phyloP scores from a whole-genome alignment of 2,888 invertebrate genomes.

The Pachymerium ferrugineum region DNA sequence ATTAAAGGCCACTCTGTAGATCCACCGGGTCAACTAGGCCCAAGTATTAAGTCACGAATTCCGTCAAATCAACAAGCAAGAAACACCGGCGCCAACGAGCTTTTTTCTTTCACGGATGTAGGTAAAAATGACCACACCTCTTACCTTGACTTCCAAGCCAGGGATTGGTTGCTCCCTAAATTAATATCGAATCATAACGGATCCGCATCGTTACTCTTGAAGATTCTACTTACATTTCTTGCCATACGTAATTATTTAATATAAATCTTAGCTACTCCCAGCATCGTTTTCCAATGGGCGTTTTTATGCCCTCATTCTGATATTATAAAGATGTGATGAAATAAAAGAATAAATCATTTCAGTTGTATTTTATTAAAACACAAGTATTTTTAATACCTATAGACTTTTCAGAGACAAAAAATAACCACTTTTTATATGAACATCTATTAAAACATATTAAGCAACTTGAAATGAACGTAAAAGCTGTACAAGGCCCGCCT shows the following conservation, averaged over 20 bases:
- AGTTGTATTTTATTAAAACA: background rate
- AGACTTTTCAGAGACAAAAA: background rate
- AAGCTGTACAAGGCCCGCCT: slow-evolving; percentile 8
- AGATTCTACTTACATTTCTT: no score
- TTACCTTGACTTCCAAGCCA: background rate
- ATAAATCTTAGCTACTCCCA: no score
- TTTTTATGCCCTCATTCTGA: background rate
- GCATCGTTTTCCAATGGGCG: no score
- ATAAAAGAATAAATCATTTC: background rate
- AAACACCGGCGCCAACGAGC: background rate
- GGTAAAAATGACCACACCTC: background rate
- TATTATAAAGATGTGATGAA: background rate
- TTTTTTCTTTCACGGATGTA: background rate
- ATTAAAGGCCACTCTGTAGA: no score
- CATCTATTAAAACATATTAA: background rate
- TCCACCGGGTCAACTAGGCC: no score
- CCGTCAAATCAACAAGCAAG: no score
- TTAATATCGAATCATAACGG: background rate
- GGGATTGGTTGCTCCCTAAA: background rate
- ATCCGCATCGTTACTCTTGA: no score
- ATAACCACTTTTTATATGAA: background rate
- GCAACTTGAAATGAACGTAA: background rate
- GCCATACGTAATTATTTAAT: no score
- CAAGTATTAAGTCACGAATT: no score
- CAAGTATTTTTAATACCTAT: slow-evolving; percentile 7